phyloP scores from a whole-genome alignment of 2,888 invertebrate species.

The Lymantria dispar region DNA sequence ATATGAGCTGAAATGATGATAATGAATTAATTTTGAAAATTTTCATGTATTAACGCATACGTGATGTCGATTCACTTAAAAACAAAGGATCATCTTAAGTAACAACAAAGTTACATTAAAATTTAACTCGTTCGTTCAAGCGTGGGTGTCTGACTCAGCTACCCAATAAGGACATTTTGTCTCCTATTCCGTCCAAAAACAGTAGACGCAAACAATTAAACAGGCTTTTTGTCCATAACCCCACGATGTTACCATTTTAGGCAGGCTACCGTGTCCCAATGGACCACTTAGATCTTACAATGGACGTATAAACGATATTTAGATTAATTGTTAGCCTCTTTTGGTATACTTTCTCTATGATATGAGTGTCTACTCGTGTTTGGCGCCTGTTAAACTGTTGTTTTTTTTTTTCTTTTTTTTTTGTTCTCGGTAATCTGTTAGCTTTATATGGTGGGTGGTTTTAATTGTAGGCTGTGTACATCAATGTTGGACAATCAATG shows the following conservation, averaged over 20 bases:
- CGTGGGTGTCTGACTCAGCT: slow-evolving; percentile 45
- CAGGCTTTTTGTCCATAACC: slow-evolving; percentile 50
- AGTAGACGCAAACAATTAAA: slow-evolving; percentile 32
- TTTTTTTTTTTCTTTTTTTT: no score
- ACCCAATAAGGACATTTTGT: slow-evolving; percentile 37
- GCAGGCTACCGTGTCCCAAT: slow-evolving; percentile 46
- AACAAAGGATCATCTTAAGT: not conserved
- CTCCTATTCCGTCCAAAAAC: slow-evolving; percentile 31
- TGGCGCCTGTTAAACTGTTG: slow-evolving; percentile 17
- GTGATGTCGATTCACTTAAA: not conserved
- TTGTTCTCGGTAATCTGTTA: slow-evolving; percentile 10
- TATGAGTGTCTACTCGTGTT: slow-evolving; percentile 11
- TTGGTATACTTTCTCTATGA: slow-evolving; percentile 28
- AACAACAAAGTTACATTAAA: slow-evolving; percentile 18
- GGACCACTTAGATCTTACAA: slow-evolving; percentile 41
- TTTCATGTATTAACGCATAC: no score
- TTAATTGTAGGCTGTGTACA: slow-evolving; percentile 6
- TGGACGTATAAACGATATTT: slow-evolving; percentile 20
- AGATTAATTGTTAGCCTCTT: slow-evolving; percentile 37
- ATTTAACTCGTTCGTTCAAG: slow-evolving; percentile 19
- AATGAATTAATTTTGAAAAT: no score
- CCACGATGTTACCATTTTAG: slow-evolving; percentile 50
- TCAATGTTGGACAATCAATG: slow-evolving; percentile 16
- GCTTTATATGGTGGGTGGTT: slow-evolving; percentile 1
- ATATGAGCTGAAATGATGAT: no score